These are phyloP conservation scores for Proterorhinus semilunaris DNA, from an alignment of 2,113 vertebrate genomes.

Conservation along the genomic window DNA sequence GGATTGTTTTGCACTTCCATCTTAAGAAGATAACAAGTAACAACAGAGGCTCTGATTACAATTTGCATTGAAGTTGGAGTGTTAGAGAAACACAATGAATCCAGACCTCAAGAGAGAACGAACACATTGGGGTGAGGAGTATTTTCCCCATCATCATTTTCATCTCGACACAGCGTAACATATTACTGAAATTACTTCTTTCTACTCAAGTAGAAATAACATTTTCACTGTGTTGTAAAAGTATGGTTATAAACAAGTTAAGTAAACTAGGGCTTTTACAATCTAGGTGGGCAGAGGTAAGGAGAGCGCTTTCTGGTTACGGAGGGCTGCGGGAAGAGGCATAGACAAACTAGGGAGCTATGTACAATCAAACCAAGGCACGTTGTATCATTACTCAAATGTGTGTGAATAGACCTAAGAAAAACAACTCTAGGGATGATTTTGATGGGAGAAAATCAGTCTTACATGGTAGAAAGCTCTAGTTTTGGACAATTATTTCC, in stretches of 20 bases:
- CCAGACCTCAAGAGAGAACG: conserved; percentile 38
- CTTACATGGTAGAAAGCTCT: too few species aligned
- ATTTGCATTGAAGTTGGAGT: conserved; percentile 46
- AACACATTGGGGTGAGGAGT: conserved; percentile 26
- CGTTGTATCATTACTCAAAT: too few species aligned
- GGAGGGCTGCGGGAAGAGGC: too few species aligned
- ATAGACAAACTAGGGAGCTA: too few species aligned
- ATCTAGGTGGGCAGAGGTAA: too few species aligned
- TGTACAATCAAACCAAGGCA: too few species aligned
- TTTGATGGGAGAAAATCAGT: too few species aligned
- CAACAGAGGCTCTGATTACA: conserved; percentile 37
- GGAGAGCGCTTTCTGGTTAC: too few species aligned
- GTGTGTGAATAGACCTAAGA: too few species aligned
- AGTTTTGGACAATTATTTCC: too few species aligned
- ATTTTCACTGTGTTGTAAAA: conserved; percentile 16
- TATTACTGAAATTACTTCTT: conserved; percentile 44
- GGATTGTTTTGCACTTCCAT: conserved; percentile 43
- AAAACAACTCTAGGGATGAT: too few species aligned
- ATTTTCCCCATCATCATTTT: conserved; percentile 47
- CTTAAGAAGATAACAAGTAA: conserved; percentile 56
- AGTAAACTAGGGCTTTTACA: too few species aligned
- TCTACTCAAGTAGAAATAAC: conserved; percentile 10
- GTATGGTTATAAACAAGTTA: neutral
- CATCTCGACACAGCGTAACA: conserved; percentile 36
- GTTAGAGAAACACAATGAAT: conserved; percentile 34